Evolutionary conservation across 2,797 vertebrate genomes (phyloP), one percentile per base, ranked within the genome.

Genomic region (Pyrocephalus nanus): DNA sequence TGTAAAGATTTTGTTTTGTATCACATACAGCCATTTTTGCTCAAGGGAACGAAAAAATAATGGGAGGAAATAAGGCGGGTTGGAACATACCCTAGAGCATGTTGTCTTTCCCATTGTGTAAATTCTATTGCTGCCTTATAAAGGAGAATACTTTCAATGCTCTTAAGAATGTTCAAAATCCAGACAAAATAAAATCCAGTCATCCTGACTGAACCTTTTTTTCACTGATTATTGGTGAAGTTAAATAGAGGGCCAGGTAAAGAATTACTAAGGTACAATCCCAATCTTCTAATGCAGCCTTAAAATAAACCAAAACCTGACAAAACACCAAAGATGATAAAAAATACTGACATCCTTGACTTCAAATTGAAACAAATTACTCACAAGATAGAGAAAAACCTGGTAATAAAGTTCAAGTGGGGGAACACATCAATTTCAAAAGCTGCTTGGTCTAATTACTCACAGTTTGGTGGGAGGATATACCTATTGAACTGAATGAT

Each of bases 301-400:
- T 90, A 25, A 57, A 85, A 76, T 16, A 3, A 48, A 8, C 23
- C 47, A 15, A 25, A 48, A 25, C 23, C 47, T 48, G 13, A 25
- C 1, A 21, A 21, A 51, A 38, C 23, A 57, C 16, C n/a, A 64
- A 70, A 51, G 14, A 27, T 83, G 65, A 57, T 10, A 11, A 64
- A 26, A 75, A 71, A 25, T 23, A 23, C 8, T 34, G 21, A 58
- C n/a, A 61, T 72, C 1, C 21, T 22, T 67, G 50, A 53, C 15
- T 30, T 50, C 38, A 38, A 26, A 61, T 61, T 30, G 29, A 60
- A 83, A 34, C 6, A 34, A 51, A 48, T 86, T 70, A 30, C 12
- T 74, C 8, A 9, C 7, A 5, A 53, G 6, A 12, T 34, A 8
- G 0, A 58, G 40, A 60, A 90, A 53, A 77, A 29, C 2, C 0